Percentiles rank a stretch among this genome's conserved stretches.
Evolutionary conservation across 2,888 invertebrate genomes (phyloP).

Genomic region (Leptinotarsa haldemani): DNA sequence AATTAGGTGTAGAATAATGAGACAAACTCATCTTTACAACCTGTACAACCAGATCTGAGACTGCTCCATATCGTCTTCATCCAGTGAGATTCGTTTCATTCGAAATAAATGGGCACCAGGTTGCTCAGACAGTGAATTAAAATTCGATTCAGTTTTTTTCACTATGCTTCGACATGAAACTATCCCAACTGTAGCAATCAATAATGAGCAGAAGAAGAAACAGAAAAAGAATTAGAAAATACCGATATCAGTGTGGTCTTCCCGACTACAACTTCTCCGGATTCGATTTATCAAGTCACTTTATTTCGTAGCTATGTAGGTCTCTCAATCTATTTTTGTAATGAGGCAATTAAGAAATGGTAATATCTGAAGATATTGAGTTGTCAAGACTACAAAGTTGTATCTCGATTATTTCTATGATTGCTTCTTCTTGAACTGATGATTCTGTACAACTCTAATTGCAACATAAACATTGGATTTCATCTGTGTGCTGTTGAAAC

Average conservation of each 20-base stretch:
- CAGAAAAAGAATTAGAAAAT: neutral
- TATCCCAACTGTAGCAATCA: neutral
- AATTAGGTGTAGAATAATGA: too few relatives aligned
- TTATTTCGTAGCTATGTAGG: conserved; percentile 19
- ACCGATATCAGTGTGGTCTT: conserved; percentile 20
- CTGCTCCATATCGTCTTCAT: too few relatives aligned
- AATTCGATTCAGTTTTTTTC: neutral
- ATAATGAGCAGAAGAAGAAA: conserved; percentile 1
- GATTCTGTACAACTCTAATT: conserved; percentile 8
- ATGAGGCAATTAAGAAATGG: conserved; percentile 34
- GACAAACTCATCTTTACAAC: too few relatives aligned
- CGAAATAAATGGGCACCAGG: too few relatives aligned
- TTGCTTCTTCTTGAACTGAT: conserved; percentile 19
- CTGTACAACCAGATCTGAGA: too few relatives aligned
- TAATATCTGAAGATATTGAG: conserved; percentile 33
- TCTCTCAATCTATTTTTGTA: conserved; percentile 23
- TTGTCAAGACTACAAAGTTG: conserved; percentile 32
- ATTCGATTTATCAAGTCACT: conserved; percentile 24
- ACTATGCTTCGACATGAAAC: neutral
- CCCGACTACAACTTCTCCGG: conserved; percentile 17
- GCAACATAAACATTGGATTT: conserved; percentile 9
- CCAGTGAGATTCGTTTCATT: too few relatives aligned
- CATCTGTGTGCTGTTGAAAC: neutral
- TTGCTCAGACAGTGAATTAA: too few relatives aligned
- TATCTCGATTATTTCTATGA: conserved; percentile 34